These are phyloP conservation scores for Trichonephila clavata DNA, from an alignment of 1,140 invertebrate species.

Conservation along the genomic window DNA sequence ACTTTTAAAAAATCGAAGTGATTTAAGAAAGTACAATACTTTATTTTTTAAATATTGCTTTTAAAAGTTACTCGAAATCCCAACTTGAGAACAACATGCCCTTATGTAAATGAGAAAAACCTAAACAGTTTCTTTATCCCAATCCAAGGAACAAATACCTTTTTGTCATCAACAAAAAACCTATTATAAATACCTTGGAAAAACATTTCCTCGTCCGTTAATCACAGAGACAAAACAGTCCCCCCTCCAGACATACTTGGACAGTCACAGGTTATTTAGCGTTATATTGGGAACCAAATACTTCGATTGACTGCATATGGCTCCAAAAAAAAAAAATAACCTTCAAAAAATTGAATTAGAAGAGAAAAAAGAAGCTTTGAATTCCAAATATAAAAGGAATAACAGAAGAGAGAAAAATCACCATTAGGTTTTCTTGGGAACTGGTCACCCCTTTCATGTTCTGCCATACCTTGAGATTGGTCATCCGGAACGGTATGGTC, in stretches of 20 bases:
- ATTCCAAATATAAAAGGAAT: conserved; percentile 8
- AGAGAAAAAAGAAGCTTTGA: neutral
- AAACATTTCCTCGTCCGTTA: neutral
- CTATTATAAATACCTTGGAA: neutral
- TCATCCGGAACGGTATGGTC: neutral
- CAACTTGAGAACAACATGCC: too few species aligned
- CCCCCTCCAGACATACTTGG: too few species aligned
- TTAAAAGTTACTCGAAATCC: too few species aligned
- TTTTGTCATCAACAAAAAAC: neutral
- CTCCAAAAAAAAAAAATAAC: neutral
- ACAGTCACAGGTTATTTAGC: too few species aligned
- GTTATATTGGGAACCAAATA: neutral
- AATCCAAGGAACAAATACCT: neutral
- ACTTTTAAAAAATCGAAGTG: too few species aligned
- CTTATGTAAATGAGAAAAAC: too few species aligned
- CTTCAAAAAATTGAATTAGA: neutral
- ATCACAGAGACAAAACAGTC: neutral
- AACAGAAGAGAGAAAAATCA: neutral
- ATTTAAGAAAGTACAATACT: too few species aligned
- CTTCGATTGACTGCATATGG: neutral
- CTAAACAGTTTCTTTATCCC: too few species aligned
- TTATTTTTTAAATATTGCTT: too few species aligned
- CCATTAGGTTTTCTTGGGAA: neutral
- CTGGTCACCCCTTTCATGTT: conserved; percentile 23
- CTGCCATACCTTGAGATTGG: neutral